These are phyloP conservation scores for Campoplex nolae DNA, from an alignment of 2,888 invertebrate species.

Conservation along the genomic window DNA sequence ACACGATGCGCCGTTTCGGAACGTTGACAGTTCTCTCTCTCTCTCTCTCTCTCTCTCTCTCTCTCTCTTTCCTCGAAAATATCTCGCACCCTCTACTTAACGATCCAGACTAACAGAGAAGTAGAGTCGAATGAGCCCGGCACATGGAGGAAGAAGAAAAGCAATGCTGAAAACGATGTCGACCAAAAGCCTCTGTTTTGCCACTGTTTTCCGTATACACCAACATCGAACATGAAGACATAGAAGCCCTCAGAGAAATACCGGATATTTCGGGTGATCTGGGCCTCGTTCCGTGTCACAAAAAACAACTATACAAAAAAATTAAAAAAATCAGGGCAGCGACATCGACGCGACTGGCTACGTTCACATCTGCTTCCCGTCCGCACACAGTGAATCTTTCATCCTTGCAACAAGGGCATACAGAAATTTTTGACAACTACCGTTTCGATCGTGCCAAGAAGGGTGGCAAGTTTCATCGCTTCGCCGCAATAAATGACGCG, in stretches of 20 bases:
- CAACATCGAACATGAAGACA: slow-evolving; percentile 11
- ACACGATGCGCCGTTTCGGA: slow-evolving; percentile 53
- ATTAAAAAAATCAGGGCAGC: background rate
- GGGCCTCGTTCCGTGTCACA: slow-evolving; percentile 40
- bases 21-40: slow-evolving; percentile 65
- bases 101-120: slow-evolving; percentile 61
- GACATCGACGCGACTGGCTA: slow-evolving; percentile 26
- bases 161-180: slow-evolving; percentile 46
- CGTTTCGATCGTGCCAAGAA: slow-evolving; percentile 14
- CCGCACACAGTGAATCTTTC: slow-evolving; percentile 23
- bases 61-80: slow-evolving; percentile 61
- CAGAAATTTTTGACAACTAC: slow-evolving; percentile 25
- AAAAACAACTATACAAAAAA: slow-evolving; percentile 21
- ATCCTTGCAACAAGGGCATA: slow-evolving; percentile 8
- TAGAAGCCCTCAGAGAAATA: slow-evolving; percentile 43
- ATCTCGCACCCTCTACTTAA: slow-evolving; percentile 66
- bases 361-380: slow-evolving; percentile 57
- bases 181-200: slow-evolving; percentile 52
- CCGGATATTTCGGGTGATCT: slow-evolving; percentile 66
- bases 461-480: slow-evolving; percentile 17
- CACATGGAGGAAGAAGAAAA: slow-evolving; percentile 45
- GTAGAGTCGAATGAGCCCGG: slow-evolving; percentile 19
- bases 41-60: slow-evolving; percentile 49
- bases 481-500: slow-evolving; percentile 7
- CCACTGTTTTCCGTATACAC: slow-evolving; percentile 61